These are phyloP conservation scores for Cydia pomonella DNA, from an alignment of 1,140 invertebrate species.

Conservation along the genomic window DNA sequence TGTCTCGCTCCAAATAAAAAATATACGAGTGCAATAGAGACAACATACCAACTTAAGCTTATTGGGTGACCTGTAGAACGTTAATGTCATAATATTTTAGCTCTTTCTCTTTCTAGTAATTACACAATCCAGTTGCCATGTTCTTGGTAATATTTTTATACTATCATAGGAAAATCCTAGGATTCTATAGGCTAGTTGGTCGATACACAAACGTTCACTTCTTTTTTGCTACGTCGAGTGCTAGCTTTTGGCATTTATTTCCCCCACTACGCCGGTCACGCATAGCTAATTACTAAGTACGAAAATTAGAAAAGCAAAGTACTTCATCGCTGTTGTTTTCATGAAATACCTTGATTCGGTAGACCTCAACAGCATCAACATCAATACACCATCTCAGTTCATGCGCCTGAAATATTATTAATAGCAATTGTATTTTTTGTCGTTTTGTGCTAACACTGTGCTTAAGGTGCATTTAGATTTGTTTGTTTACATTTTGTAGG, in stretches of 20 bases:
- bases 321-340: no score
- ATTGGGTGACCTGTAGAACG: constrained; percentile 28
- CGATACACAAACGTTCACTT: no score
- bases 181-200: no score
- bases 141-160: not conserved
- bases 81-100: constrained; percentile 33
- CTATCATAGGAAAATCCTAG: not conserved
- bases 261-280: no score
- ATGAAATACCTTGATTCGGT: no score
- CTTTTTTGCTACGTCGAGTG: no score
- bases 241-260: no score
- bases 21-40: not conserved
- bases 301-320: no score
- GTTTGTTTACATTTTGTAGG: not conserved
- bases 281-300: no score
- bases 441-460: not conserved
- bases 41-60: not conserved
- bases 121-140: constrained; percentile 16
- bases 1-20: constrained; percentile 2
- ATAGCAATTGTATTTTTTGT: not conserved
- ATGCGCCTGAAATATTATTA: not conserved
- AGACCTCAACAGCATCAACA: no score
- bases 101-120: constrained; percentile 4
- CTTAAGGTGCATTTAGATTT: not conserved
- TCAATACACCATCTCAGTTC: no score